phyloP scores from a whole-genome alignment of 2,797 vertebrate genomes.

The Macrochelys suwanniensis region DNA sequence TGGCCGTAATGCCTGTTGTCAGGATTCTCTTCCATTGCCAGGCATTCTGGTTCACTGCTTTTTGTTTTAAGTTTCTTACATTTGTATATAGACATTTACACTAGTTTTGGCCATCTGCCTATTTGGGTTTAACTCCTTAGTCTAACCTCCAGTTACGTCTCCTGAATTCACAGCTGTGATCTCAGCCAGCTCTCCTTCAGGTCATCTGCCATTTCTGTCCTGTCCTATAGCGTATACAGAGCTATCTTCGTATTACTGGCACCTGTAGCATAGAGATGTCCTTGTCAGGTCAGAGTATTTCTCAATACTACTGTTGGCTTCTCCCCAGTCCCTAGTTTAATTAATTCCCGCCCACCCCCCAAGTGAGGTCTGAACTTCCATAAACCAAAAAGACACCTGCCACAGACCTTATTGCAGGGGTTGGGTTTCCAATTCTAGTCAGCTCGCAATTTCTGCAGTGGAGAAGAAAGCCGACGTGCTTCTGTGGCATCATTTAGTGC shows the following conservation, averaged over 20 bases:
- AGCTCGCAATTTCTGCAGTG: neutral
- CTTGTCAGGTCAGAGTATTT: neutral
- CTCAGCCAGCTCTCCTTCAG: slow-evolving; percentile 5
- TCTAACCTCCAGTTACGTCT: neutral
- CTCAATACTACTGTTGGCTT: neutral
- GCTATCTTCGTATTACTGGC: neutral
- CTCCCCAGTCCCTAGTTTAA: neutral
- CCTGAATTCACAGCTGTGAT: neutral
- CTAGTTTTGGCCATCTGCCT: neutral
- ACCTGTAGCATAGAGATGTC: rapidly evolving
- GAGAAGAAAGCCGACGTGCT: neutral
- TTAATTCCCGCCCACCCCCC: neutral
- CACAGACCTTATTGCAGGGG: neutral
- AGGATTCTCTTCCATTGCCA: rapidly evolving
- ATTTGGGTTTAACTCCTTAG: neutral
- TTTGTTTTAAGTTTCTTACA: neutral
- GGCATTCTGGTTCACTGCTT: rapidly evolving
- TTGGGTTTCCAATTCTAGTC: neutral
- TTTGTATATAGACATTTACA: rapidly evolving
- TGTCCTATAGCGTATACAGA: neutral
- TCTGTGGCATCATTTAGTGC: neutral
- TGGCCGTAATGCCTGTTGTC: neutral
- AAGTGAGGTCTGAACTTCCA: too few species aligned
- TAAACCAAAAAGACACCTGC: too few species aligned
- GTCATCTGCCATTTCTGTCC: neutral